phyloP scores from a whole-genome alignment of 2,797 vertebrate genomes.

The Silurus lanzhouensis region DNA sequence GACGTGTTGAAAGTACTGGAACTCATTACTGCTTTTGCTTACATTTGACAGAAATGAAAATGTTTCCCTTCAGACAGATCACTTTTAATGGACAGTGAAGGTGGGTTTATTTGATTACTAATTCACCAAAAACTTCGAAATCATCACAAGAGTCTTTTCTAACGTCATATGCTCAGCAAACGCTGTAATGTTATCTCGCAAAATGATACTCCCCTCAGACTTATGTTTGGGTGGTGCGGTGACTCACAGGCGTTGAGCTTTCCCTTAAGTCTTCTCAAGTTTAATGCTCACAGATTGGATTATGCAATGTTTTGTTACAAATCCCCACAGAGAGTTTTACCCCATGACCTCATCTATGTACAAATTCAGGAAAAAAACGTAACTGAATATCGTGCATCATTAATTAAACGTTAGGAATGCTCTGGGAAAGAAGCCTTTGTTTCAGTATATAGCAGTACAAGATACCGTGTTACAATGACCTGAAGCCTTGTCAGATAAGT shows the following conservation, averaged over 20 bases:
- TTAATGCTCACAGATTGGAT: constrained; percentile 45
- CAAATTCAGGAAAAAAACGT: constrained; percentile 31
- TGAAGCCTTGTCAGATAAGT: background rate
- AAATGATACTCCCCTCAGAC: constrained; percentile 33
- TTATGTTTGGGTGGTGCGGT: constrained; percentile 39
- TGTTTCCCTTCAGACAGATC: background rate
- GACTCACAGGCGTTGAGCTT: constrained; percentile 24
- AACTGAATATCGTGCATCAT: background rate
- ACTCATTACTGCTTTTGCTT: background rate
- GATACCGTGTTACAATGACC: constrained; percentile 15
- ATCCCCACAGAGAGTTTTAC: constrained; percentile 35
- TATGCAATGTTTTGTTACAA: constrained; percentile 35
- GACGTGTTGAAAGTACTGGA: background rate
- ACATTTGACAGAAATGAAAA: background rate
- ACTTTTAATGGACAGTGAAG: background rate
- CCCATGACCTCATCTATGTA: constrained; percentile 40
- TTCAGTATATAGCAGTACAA: constrained; percentile 28
- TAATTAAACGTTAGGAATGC: constrained; percentile 34
- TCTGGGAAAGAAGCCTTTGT: constrained; percentile 34
- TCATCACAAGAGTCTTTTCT: constrained; percentile 27
- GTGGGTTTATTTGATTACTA: background rate
- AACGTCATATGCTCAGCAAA: background rate
- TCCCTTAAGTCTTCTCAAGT: constrained; percentile 40
- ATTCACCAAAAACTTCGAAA: background rate
- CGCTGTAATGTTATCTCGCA: constrained; percentile 35